Evolutionary conservation across 1,140 invertebrate genomes (phyloP), one percentile per base, ranked within the genome.

Genomic region (Vanessa atalanta): DNA sequence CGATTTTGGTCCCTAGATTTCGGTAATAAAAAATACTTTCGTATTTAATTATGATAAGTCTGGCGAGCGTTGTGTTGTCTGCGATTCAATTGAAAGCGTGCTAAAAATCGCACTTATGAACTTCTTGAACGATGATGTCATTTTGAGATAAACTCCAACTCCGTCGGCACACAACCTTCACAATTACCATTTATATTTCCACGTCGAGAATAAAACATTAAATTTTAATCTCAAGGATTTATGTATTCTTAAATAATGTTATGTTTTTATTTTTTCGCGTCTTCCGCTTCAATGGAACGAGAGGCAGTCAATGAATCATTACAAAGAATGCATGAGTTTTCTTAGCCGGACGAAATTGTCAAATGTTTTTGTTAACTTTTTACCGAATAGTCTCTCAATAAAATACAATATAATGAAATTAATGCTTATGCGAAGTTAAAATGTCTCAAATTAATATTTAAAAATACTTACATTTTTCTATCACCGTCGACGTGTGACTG

Each of bases 401-500:
- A 20, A 20, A 20, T 20, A 20, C 20, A 20, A 20, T 20, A 20
- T 20, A 20, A 20, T 20, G 20, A 20, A 20, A 1, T 20, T 0
- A 20, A 20, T 20, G 20, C 20, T 20, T 20, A 20, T 37, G 31
- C 31, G 31, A 37, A 37, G 7, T 5, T 37, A 37, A 37, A 37
- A 37, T 4, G 3, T 37, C 3, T 37, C 20, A 47, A 64, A 47
- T 48, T 48, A 57, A 23, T 57, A 57, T 23, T 37, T 61, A 31
- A 61, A 74, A 74, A 20, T 76, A 92, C 90, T 90, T 82, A 92
- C 90, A 89, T 92, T 84, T 90, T 91, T 68, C 84, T 72, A 67
- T 87, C 85, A 7, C 87, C 85, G 50, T 91, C 87, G 47, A 91
- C 83, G 69, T 92, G 90, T 8, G 88, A 82, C 77, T 92, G 90